phyloP scores from a whole-genome alignment of 2,888 invertebrate genomes.

The Trichacis sp. region DNA sequence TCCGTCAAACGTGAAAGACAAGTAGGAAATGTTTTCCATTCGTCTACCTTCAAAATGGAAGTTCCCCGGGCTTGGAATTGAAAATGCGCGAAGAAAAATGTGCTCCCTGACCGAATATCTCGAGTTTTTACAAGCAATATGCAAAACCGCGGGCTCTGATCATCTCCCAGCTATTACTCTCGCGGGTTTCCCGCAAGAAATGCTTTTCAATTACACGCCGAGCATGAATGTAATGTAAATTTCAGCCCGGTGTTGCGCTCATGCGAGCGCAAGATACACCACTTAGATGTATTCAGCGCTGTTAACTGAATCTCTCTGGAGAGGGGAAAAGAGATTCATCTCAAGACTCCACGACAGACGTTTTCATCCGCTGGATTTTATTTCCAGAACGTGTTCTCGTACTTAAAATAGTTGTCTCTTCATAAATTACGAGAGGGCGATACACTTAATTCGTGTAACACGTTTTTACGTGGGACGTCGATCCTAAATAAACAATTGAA shows the following conservation, averaged over 20 bases:
- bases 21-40: too few species aligned
- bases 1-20: too few species aligned
- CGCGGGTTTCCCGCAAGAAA: background rate
- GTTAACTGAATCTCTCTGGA: background rate
- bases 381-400: background rate
- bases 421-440: background rate
- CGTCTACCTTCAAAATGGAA: too few species aligned
- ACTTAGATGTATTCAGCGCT: background rate
- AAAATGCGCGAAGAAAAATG: conserved; percentile 16
- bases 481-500: too few species aligned
- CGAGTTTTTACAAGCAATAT: background rate
- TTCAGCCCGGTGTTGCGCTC: background rate
- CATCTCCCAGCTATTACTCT: background rate
- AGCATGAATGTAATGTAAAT: conserved; percentile 1
- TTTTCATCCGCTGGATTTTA: background rate
- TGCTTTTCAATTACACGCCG: conserved; percentile 1
- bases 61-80: too few species aligned
- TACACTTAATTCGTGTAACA: too few species aligned
- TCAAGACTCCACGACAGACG: background rate
- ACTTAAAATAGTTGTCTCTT: background rate
- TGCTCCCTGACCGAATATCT: background rate
- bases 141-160: background rate
- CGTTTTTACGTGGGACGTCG: too few species aligned
- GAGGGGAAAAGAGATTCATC: background rate
- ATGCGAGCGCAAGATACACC: background rate